Percentiles rank a stretch among this genome's conserved stretches.
phyloP scores from a whole-genome alignment of 2,113 vertebrate genomes.

The Oryzias javanicus region DNA sequence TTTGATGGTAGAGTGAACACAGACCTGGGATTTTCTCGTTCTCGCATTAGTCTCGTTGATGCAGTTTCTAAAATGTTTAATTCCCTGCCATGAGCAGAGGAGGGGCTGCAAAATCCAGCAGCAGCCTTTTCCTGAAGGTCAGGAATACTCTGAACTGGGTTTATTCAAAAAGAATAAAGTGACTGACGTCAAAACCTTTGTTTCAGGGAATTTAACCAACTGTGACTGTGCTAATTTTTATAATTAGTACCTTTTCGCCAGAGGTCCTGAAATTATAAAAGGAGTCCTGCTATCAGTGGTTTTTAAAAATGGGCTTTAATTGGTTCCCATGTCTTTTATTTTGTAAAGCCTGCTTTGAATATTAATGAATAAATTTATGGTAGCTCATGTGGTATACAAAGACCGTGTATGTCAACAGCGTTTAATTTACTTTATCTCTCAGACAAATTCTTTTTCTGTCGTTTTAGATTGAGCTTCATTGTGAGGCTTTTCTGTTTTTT shows the following conservation, averaged over 20 bases:
- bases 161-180: neutral
- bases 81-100: neutral
- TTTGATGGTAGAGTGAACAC: too few species aligned
- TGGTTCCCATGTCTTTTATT: neutral
- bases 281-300: neutral
- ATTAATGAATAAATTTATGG: neutral
- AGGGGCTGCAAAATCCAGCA: neutral
- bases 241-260: neutral
- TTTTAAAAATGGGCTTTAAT: neutral
- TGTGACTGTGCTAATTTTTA: neutral
- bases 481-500: too few species aligned
- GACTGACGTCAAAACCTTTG: neutral
- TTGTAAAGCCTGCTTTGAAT: neutral
- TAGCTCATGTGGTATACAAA: neutral
- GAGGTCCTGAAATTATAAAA: neutral
- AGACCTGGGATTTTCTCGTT: too few species aligned
- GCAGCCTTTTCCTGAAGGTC: neutral
- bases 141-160: neutral
- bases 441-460: too few species aligned
- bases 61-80: neutral
- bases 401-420: too few species aligned
- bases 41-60: too few species aligned
- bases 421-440: too few species aligned
- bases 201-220: neutral
- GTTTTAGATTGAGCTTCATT: too few species aligned